Base-by-base conservation (phyloP, 23 tunicate genomes). In the Trididemnum clinides region DNA sequence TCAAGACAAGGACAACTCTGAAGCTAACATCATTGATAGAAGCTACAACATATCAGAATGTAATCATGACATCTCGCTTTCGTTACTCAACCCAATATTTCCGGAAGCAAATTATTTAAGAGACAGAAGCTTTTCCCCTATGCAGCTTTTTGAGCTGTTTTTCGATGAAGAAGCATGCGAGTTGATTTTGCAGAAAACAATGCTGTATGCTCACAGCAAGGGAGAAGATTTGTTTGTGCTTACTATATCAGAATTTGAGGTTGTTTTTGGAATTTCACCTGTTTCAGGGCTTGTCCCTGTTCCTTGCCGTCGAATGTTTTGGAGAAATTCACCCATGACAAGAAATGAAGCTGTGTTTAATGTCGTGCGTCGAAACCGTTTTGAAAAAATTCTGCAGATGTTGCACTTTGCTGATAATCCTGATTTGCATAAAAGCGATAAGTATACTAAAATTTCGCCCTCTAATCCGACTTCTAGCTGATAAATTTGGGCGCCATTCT, bases 211-310 rank as follows among this genome's bases (percentile, higher is more conserved):
- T 28, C 37, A 66, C 31, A n/a, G 75, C 75, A 66, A 66, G n/a
- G 25, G 75, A 28, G 75, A 66, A 31, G n/a, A 28, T 37, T 6
- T 29, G 6, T 66, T 66, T 31, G 22, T 37, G 37, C 75, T 66
- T 31, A 66, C 75, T 10, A 6, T 66, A 66, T 2, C 7, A 10
- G 75, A 66, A 66, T 29, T 28, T 29, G n/a, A 66, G 37, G 75
- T 66, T 31, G 75, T 66, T 28, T 29, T 66, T 28, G 75, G 75
- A 66, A 66, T 66, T 66, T 4, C 22, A 66, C 75, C 31, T 66
- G 75, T 66, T 66, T 66, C 75, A 31, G 75, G 75, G 37, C 36
- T 66, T 66, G 75, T 66, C 10, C 75, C 75, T 66, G 75, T 66
- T 28, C 37, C 75, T 4, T 66, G 75, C 31, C 75, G 37, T 31